Base-by-base conservation (phyloP, 1,140 invertebrate genomes). In the Eurytemora carolleeae region DNA sequence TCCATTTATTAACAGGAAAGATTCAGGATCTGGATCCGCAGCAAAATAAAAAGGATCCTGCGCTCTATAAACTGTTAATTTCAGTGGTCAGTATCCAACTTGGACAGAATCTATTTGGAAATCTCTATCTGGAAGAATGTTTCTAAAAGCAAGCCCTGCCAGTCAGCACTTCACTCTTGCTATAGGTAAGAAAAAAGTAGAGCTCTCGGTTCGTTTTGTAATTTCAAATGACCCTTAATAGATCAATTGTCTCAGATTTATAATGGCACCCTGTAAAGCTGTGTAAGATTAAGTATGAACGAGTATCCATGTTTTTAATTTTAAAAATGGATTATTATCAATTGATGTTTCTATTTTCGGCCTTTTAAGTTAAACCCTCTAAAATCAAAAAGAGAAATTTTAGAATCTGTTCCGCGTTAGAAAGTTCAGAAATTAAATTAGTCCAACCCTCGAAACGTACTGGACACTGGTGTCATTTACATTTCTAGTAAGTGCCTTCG, bases 201-300 rank as follows among this genome's bases (percentile, higher is more conserved):
- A 44, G 7, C n/a, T 44, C 31, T 7, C 31, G n/a, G 31, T 59
- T 60, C 12, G 20, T 53, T 55, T 17, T 2, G n/a, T 25, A 18
- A 16, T 82, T 44, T n/a, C 31, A 7, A 7, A 44, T 12, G n/a
- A 44, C n/a, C n/a, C n/a, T 44, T n/a, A n/a, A n/a, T n/a, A n/a
- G n/a, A n/a, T n/a, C n/a, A n/a, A n/a, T n/a, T n/a, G n/a, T n/a
- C n/a, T n/a, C n/a, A n/a, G n/a, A n/a, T n/a, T n/a, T n/a, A n/a
- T n/a, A n/a, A n/a, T n/a, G n/a, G n/a, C n/a, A n/a, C n/a, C n/a
- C n/a, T n/a, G n/a, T n/a, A n/a, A n/a, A n/a, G n/a, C n/a, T n/a
- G n/a, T n/a, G n/a, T n/a, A n/a, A n/a, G n/a, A n/a, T n/a, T n/a
- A n/a, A n/a, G n/a, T n/a, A 44, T 44, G n/a, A 44, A 7, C 7